phyloP scores from a whole-genome alignment of 2,113 vertebrate species.

The Calcarius ornatus region DNA sequence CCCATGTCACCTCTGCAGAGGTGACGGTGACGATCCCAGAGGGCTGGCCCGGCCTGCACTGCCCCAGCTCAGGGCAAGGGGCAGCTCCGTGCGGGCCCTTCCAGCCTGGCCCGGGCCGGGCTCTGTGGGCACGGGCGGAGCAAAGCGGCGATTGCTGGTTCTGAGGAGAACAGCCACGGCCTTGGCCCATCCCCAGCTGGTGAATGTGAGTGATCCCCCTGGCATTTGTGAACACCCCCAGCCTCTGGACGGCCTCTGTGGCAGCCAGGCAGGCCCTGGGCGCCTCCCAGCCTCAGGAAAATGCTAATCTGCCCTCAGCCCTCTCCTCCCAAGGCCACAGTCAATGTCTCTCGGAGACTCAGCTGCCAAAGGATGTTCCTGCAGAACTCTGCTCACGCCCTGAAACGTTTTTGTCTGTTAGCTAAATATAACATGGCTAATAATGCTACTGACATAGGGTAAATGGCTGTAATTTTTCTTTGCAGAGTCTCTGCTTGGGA shows the following conservation, averaged over 20 bases:
- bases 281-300: background rate
- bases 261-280: background rate
- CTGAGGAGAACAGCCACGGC: background rate
- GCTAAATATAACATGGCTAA: conserved; percentile 4
- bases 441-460: background rate
- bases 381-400: background rate
- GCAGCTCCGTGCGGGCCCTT: background rate
- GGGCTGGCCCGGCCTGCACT: background rate
- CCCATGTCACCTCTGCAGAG: background rate
- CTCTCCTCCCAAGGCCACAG: conserved; percentile 43
- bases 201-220: background rate
- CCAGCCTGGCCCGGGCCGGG: background rate
- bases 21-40: fast-evolving
- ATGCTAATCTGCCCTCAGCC: background rate
- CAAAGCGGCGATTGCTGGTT: background rate
- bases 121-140: background rate
- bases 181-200: background rate
- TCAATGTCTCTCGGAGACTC: background rate
- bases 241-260: background rate
- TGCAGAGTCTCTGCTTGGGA: background rate
- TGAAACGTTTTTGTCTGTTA: background rate
- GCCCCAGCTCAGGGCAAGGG: background rate
- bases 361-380: conserved; percentile 50
- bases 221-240: background rate
- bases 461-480: background rate